Evolutionary conservation across 2,797 vertebrate species (phyloP).

Genomic region (Cheirogaleus major): DNA sequence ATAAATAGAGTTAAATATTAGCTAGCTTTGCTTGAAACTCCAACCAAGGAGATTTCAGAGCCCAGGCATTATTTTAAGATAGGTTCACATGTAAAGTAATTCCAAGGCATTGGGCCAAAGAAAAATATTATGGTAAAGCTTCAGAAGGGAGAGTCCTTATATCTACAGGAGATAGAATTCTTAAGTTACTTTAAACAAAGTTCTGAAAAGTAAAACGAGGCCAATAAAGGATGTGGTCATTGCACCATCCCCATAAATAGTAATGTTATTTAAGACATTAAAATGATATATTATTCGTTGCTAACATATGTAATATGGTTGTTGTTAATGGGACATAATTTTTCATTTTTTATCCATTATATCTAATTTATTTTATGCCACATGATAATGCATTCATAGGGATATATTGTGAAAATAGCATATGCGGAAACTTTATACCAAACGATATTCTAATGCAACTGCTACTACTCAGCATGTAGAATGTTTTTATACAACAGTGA

Average conservation of each 20-base stretch:
- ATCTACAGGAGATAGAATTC: not conserved
- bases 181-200: not conserved
- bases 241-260: not conserved
- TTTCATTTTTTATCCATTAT: conserved; percentile 32
- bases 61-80: not conserved
- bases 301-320: not conserved
- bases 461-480: not conserved
- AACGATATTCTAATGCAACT: not conserved
- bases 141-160: not conserved
- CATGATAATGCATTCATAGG: not conserved
- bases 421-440: not conserved
- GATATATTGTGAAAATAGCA: not conserved
- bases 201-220: conserved; percentile 22
- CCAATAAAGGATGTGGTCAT: not conserved
- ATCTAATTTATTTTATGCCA: conserved; percentile 24
- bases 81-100: not conserved
- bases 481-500: conserved; percentile 21
- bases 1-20: conserved; percentile 37
- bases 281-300: conserved; percentile 14
- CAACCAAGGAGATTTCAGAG: not conserved
- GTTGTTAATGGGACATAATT: not conserved
- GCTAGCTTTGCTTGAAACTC: conserved; percentile 7
- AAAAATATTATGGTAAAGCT: not conserved
- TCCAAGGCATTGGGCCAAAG: not conserved
- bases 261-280: not conserved